Evolutionary conservation across 2,888 invertebrate species (phyloP), one percentile per base, ranked within the genome.

Genomic region (Pterobdella sp.): DNA sequence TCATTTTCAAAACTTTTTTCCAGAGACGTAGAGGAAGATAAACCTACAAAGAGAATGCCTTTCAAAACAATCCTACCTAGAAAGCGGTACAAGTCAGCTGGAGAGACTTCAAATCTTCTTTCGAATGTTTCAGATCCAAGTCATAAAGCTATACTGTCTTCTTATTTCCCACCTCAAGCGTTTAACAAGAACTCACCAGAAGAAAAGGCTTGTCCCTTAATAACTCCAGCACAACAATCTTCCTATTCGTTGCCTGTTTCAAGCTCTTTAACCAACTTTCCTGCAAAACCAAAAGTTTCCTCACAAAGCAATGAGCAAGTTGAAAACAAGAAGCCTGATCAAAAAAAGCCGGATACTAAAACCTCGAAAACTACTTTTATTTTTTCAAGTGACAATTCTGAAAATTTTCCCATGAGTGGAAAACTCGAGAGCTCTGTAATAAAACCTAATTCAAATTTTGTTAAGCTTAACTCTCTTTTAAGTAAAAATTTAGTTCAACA

Each of bases 381-480:
- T 34, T 71, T 71, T 31, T 71, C 71, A 18, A 71, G 36, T 34
- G 60, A 71, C 26, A n/a, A 31, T 26, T 34, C 56, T 14, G 22
- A 71, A 31, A 71, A 63, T 37, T 71, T 71, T 31, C 71, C 71
- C 29, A 60, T 63, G 36, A 71, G 71, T 29, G 71, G 71, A 63
- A 31, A 63, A 34, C 34, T 71, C 7, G 60, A 71, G 26, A 56
- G 32, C 56, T 56, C 49, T 34, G 56, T 71, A 10, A 63, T 71
- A 34, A 49, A 60, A 29, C 31, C 52, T 4, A 60, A n/a, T 42
- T 49, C 35, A 14, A 71, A 71, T 26, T 71, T 71, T 37, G 63
- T 71, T 63, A 71, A 56, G 36, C 71, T 71, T 18, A 36, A 71
- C 63, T 49, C 56, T 26, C 34, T 71, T 10, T 63, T 71, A 1